Conservation (phyloP, 2,113 vertebrate species). For the pig (Sus scrofa) region DNA sequence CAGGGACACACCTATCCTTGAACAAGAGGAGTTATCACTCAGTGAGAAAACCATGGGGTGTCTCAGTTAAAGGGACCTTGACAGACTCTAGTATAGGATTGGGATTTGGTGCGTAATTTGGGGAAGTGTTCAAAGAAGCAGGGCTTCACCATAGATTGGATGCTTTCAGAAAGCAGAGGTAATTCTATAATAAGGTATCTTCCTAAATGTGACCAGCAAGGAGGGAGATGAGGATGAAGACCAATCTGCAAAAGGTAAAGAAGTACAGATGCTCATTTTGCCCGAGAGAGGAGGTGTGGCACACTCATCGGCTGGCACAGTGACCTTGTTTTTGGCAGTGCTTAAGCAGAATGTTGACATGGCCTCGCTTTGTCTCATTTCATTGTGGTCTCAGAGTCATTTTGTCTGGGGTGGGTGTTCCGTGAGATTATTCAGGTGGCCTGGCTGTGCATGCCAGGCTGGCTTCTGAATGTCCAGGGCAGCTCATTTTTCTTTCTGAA, state of each 20-base stretch:
- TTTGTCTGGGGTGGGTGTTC: neutral
- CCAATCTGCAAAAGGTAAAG: neutral
- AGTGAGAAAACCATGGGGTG: neutral
- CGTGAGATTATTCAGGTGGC: neutral
- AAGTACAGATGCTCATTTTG: neutral
- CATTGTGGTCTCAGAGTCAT: neutral
- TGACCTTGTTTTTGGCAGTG: neutral
- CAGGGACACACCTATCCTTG: neutral
- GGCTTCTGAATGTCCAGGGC: neutral
- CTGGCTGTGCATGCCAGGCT: neutral
- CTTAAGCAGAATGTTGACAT: neutral
- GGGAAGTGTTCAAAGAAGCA: too few species aligned
- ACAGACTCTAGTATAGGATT: neutral
- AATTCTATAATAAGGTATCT: neutral
- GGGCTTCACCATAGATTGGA: rapidly evolving
- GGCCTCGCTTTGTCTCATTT: neutral
- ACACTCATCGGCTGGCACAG: neutral
- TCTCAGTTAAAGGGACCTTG: neutral
- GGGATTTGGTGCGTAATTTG: neutral
- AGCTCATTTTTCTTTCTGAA: neutral
- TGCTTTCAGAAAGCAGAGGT: neutral
- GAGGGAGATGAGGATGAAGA: neutral
- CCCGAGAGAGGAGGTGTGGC: neutral
- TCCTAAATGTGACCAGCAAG: neutral
- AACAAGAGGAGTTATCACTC: neutral